phyloP scores from a whole-genome alignment of 2,113 vertebrate species.

The Neogobius melanostomus region DNA sequence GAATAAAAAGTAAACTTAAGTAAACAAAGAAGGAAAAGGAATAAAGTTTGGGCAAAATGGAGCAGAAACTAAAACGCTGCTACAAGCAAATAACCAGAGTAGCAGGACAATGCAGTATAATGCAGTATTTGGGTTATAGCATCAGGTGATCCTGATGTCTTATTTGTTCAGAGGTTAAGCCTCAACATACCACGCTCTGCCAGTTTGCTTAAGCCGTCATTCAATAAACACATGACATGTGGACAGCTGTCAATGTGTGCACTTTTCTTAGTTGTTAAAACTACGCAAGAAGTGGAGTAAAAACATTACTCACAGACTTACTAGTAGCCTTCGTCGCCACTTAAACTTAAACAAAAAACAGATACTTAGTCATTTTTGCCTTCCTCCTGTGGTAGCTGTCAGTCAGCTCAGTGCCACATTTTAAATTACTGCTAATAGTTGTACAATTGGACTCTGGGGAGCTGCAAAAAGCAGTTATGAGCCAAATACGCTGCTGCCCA shows the following conservation, averaged over 20 bases:
- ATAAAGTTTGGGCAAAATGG: neutral
- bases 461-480: conserved; percentile 12
- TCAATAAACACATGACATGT: neutral
- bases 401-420: neutral
- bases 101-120: neutral
- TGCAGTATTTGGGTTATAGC: neutral
- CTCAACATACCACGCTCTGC: neutral
- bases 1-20: neutral
- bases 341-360: neutral
- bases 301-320: conserved; percentile 1
- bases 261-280: neutral
- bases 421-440: conserved; percentile 9
- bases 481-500: neutral
- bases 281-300: neutral
- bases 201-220: neutral
- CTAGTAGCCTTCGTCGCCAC: neutral
- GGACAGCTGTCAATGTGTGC: neutral
- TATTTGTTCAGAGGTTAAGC: neutral
- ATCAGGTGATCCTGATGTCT: neutral
- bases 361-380: neutral
- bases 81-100: neutral
- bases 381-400: neutral
- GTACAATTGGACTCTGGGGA: conserved; percentile 24
- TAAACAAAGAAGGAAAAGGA: neutral
- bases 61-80: neutral